Conservation (phyloP, 2,113 vertebrate species). For the Varanus komodoensis region DNA sequence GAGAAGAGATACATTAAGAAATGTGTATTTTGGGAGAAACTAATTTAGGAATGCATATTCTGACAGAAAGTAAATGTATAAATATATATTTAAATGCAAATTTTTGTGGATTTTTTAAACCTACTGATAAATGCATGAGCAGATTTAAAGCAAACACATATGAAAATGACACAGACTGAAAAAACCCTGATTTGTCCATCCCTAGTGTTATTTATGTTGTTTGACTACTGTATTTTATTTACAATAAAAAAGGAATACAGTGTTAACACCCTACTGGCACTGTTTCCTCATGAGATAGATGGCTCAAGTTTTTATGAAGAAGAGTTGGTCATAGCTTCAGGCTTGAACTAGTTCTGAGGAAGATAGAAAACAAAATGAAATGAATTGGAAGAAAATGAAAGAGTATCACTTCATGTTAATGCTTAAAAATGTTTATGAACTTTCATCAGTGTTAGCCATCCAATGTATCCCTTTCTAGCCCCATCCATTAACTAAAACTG, state of each 20-base stretch:
- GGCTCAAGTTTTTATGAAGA: neutral
- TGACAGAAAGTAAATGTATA: neutral
- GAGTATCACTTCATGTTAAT: neutral
- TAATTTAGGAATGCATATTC: neutral
- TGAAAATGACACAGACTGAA: neutral
- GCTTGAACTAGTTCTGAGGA: neutral
- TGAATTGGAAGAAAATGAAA: neutral
- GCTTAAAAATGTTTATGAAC: slow-evolving; percentile 27
- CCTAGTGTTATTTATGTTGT: neutral
- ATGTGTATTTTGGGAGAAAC: neutral
- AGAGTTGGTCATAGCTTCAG: neutral
- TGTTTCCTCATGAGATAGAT: neutral
- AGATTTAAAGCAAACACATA: neutral
- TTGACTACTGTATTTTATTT: neutral
- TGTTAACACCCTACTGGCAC: neutral
- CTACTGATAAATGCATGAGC: neutral
- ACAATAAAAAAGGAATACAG: neutral
- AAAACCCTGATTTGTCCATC: neutral
- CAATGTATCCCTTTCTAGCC: neutral
- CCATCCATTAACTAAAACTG: neutral
- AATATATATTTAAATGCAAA: neutral
- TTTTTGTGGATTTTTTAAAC: neutral
- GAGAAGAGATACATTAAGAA: too few relatives aligned
- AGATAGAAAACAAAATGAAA: slow-evolving; percentile 18
- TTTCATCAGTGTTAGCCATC: neutral